Percentiles rank a stretch among this genome's conserved stretches.
Evolutionary conservation across 2,888 invertebrate species (phyloP).

Genomic region (Esperia sulphurella): DNA sequence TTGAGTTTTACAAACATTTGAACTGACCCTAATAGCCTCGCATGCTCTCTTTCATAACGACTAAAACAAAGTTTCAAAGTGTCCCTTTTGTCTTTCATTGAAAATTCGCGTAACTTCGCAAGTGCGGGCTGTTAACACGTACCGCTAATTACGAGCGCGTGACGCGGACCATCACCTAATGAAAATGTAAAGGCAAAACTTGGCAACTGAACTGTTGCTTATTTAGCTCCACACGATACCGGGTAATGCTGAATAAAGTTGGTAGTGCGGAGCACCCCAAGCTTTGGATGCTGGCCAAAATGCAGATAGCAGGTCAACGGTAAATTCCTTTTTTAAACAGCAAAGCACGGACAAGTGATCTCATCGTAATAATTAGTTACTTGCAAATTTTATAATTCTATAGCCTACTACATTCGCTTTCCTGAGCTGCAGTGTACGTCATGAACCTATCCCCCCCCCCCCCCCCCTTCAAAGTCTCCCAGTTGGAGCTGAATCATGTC

Average conservation of each 20-base stretch:
- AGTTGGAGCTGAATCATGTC: no score
- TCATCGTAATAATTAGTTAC: no score
- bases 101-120: background rate
- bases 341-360: background rate
- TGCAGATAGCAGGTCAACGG: slow-evolving; percentile 39
- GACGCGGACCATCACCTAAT: slow-evolving; percentile 48
- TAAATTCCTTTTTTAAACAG: slow-evolving; percentile 29
- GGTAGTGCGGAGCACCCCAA: slow-evolving; percentile 40
- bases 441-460: no score
- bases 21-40: background rate
- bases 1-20: no score
- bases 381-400: no score
- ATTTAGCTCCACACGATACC: slow-evolving; percentile 61
- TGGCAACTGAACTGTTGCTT: slow-evolving; percentile 68
- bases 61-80: background rate
- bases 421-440: no score
- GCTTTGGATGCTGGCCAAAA: slow-evolving; percentile 49
- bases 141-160: slow-evolving; percentile 28
- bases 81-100: background rate
- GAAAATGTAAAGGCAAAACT: slow-evolving; percentile 70
- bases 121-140: background rate
- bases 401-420: no score
- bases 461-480: no score
- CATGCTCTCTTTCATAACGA: background rate
- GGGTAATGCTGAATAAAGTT: slow-evolving; percentile 73